These are phyloP conservation scores for Elysia crispata DNA, from an alignment of 2,888 invertebrate species.

Conservation along the genomic window DNA sequence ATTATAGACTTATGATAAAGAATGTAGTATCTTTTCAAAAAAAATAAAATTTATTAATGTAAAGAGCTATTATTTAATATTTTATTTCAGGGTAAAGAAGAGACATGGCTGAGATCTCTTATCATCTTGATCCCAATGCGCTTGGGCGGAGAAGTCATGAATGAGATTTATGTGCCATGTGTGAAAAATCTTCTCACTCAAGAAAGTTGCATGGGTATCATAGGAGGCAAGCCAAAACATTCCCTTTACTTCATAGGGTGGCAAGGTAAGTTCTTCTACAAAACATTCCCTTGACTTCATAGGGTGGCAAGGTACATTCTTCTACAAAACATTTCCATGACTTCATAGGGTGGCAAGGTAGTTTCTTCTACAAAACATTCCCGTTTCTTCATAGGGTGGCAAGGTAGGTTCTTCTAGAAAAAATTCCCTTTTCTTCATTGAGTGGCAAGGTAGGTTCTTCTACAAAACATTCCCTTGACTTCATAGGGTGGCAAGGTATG, in stretches of 20 bases:
- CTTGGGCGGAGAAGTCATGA: constrained; percentile 91
- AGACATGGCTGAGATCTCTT: constrained; percentile 76
- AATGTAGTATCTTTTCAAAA: no score
- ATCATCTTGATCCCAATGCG: constrained; percentile 90
- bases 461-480: no score
- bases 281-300: no score
- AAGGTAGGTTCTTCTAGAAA: constrained; percentile 83
- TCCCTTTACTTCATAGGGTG: constrained; percentile 95
- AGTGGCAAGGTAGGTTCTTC: no score
- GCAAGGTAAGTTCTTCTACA: constrained; percentile 84
- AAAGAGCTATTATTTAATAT: no score
- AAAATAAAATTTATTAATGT: no score
- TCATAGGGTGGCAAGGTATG: no score
- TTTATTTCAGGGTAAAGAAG: constrained; percentile 13
- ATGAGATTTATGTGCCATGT: constrained; percentile 90
- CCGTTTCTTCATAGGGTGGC: constrained; percentile 94
- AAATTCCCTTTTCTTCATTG: no score
- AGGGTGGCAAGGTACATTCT: no score
- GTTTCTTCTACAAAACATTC: constrained; percentile 96
- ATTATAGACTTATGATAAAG: no score
- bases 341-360: no score
- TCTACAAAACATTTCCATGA: no score
- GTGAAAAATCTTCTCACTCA: constrained; percentile 88
- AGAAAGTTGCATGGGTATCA: constrained; percentile 91
- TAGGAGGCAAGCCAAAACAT: constrained; percentile 94